phyloP scores from a whole-genome alignment of 2,113 vertebrate genomes.

The Chamaea fasciata region DNA sequence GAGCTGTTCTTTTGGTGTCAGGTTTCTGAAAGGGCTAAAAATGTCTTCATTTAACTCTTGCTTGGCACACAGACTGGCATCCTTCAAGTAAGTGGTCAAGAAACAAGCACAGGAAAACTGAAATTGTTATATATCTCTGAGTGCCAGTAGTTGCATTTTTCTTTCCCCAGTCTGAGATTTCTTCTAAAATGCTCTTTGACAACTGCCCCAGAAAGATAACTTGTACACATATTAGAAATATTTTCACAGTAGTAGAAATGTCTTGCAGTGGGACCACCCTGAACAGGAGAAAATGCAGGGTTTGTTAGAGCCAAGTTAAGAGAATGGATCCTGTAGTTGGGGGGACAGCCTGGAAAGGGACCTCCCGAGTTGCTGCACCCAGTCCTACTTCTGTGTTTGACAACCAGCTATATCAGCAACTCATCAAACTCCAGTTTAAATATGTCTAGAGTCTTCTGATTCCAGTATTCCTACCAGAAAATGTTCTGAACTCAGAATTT shows the following conservation, averaged over 20 bases:
- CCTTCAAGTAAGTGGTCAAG: background rate
- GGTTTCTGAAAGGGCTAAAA: background rate
- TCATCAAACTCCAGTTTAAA: background rate
- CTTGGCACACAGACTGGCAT: background rate
- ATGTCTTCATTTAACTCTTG: slow-evolving; percentile 7
- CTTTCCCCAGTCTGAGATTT: background rate
- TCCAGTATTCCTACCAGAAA: background rate
- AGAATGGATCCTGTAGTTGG: background rate
- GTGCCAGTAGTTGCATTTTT: background rate
- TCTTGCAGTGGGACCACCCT: background rate
- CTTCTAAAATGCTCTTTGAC: background rate
- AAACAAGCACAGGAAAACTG: background rate
- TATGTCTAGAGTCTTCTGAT: background rate
- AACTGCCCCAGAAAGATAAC: background rate
- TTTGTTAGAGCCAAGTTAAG: background rate
- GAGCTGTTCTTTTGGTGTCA: slow-evolving; percentile 14
- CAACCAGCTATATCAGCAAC: background rate
- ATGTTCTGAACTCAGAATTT: background rate
- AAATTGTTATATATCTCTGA: background rate
- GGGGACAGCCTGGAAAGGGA: background rate
- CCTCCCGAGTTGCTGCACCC: background rate
- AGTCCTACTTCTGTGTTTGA: background rate
- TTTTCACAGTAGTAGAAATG: background rate
- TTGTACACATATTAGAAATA: background rate
- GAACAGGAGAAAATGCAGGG: background rate